Evolutionary conservation across 1,140 invertebrate genomes (phyloP), one percentile per base, ranked within the genome.

Genomic region (Meloidogyne exigua): DNA sequence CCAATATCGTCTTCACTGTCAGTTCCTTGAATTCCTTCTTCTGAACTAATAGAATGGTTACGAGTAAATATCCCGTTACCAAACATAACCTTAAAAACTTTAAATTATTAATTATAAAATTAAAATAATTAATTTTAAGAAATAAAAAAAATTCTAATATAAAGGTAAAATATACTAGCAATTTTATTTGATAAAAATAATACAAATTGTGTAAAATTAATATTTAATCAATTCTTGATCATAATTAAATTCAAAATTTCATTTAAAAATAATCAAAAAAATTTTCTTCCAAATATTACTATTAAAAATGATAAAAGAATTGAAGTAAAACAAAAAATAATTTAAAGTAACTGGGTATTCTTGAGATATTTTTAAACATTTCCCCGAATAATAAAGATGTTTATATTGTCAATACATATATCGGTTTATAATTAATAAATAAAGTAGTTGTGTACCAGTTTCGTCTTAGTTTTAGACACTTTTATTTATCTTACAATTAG

Each of bases 21-120:
- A n/a, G 1, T 7, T 57, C 7, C 49, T 57, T 57, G 18, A n/a
- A n/a, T 21, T n/a, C 21, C n/a, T 57, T 57, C 49, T 57, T 57
- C 49, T n/a, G 49, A 57, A 57, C n/a, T 57, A 57, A n/a, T 57
- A 57, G 49, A 57, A 57, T 57, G n/a, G 18, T n/a, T 57, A n/a
- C 18, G 18, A 57, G 49, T 57, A 57, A 57, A 57, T 57, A 57
- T 57, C n/a, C 49, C 49, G 7, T n/a, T 57, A 57, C 49, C 49
- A 57, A 57, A 9, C 49, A 57, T 57, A 57, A 57, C 42, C 42
- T 44, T 57, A 57, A 57, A 49, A 49, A 15, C 44, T 49, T 57
- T n/a, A n/a, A 32, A 32, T 32, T 32, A 32, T 32, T 32, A 32
- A 32, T 32, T 32, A 32, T 3, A 3, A 3, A 32, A 32, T 32